Evolutionary conservation across 2,888 invertebrate genomes (phyloP), one percentile per base, ranked within the genome.

Genomic region (Agriopis leucophaearia): DNA sequence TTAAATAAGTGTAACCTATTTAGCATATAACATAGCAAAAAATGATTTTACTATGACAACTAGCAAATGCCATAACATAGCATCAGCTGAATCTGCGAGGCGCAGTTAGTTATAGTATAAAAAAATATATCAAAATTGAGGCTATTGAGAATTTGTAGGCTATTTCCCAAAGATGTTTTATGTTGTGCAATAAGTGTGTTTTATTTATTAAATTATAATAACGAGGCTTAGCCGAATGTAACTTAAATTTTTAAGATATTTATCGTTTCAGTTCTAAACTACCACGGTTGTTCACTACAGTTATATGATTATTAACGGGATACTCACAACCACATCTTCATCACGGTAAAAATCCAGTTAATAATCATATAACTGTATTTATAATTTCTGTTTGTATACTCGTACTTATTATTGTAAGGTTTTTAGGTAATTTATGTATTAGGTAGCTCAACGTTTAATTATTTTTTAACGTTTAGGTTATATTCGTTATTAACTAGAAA

Each of bases 141-240:
- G 54, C 55, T 60, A 59, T 27, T n/a, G 38, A 27, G 52, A 56
- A 42, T 52, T 63, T 60, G 54, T 70, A 66, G 55, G 54, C 64
- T 64, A 59, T 36, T 58, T 51, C 40, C 57, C 57, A 67, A 69
- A 71, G 64, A 61, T 59, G 38, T 65, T 73, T 73, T 27, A 27
- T 70, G 74, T 75, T 73, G 76, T 79, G 75, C 77, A 81, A 81
- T 81, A 79, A 60, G 47, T 67, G 70, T 70, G 72, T 73, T 58
- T 27, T 27, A 72, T 72, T 74, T 77, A 71, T 70, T 74, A 64
- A 56, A 64, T 61, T 64, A 38, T 68, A 70, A 60, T 58, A 63
- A 73, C 72, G 36, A 74, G 79, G 81, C 81, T 77, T 79, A 78
- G 79, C 81, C 79, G 74, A 79, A 70, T 74, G 58, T 65, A 56